A percentile compares a stretch with the other conserved stretches of the same genome.
Conservation (phyloP, 2,888 invertebrate species). For the Pachycephus smyrnensis region DNA sequence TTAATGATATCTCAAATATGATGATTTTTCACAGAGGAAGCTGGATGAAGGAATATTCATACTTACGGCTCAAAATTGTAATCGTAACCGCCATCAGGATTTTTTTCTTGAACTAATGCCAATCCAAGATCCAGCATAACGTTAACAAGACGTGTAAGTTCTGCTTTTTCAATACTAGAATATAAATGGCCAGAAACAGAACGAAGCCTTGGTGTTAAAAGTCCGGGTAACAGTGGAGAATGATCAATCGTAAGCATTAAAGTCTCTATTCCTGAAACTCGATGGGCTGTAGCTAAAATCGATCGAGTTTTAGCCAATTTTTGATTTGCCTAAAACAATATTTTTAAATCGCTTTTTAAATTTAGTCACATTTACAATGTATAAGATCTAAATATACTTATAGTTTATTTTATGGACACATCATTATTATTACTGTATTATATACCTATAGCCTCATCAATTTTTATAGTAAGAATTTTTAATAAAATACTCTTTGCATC, state of each 20-base stretch:
- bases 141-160: slow-evolving; percentile 78
- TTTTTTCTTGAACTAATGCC: slow-evolving; percentile 84
- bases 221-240: slow-evolving; percentile 52
- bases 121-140: slow-evolving; percentile 92
- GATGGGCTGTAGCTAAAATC: slow-evolving; percentile 48
- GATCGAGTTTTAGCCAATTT: slow-evolving; percentile 47
- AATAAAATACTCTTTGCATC: too few relatives aligned
- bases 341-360: slow-evolving; percentile 47
- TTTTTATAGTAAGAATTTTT: neutral
- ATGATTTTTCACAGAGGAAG: neutral
- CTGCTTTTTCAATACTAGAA: slow-evolving; percentile 77
- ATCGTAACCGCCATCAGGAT: slow-evolving; percentile 81
- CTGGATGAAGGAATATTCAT: neutral
- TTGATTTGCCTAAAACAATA: slow-evolving; percentile 64
- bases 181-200: slow-evolving; percentile 76
- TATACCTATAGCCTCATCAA: neutral
- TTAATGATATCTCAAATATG: neutral
- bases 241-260: slow-evolving; percentile 51
- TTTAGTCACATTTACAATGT: neutral
- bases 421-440: neutral
- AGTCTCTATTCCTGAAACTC: slow-evolving; percentile 46
- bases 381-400: neutral
- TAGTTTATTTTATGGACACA: neutral
- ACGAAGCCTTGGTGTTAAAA: slow-evolving; percentile 60
- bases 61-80: slow-evolving; percentile 66